Evolutionary conservation across 1,140 invertebrate genomes (phyloP).

Genomic region (Heliconius hewitsoni): DNA sequence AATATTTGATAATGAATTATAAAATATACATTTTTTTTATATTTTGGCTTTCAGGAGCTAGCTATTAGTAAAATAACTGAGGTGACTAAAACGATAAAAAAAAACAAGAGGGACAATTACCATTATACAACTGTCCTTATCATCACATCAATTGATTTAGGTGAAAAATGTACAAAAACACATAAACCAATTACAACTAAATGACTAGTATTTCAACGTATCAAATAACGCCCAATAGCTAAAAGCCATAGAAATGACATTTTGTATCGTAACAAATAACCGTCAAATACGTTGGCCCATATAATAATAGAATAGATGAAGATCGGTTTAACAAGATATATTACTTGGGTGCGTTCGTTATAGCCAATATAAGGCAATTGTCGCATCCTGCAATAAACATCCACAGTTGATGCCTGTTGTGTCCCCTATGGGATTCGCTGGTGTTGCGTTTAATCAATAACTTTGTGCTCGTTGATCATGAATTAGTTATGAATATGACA

Average conservation of each 20-base stretch:
- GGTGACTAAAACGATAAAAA: background rate
- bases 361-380: slow-evolving; percentile 69
- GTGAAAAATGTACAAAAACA: slow-evolving; percentile 5
- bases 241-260: slow-evolving; percentile 9
- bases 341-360: slow-evolving; percentile 53
- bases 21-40: background rate
- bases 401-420: slow-evolving; percentile 41
- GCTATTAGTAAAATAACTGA: background rate
- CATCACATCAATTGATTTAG: background rate
- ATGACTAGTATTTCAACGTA: slow-evolving; percentile 4
- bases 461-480: slow-evolving; percentile 18
- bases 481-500: slow-evolving; percentile 21
- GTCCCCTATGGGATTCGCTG: slow-evolving; percentile 36
- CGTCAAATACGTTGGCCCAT: slow-evolving; percentile 30
- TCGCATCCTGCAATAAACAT: slow-evolving; percentile 51
- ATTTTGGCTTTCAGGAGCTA: no score
- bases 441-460: slow-evolving; percentile 46
- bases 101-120: background rate
- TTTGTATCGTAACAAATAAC: slow-evolving; percentile 37
- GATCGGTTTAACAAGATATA: slow-evolving; percentile 48
- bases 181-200: slow-evolving; percentile 1
- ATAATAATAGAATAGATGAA: slow-evolving; percentile 54
- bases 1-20: no score
- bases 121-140: background rate
- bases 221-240: slow-evolving; percentile 5